Evolutionary conservation across 2,113 vertebrate genomes (phyloP).

Genomic region (Lagopus leucura): DNA sequence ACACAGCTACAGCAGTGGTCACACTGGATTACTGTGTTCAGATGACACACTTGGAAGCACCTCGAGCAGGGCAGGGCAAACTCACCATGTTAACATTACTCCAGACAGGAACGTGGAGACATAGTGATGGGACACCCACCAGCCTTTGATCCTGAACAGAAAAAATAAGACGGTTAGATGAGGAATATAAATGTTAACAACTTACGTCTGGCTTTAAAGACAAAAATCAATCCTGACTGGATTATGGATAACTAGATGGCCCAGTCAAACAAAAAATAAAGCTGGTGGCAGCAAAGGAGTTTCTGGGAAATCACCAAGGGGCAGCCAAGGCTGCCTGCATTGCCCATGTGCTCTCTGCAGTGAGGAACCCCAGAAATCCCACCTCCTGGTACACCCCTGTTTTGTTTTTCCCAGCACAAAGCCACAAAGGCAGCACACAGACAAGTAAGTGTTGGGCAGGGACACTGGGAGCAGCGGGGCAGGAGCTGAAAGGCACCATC

Average conservation of each 20-base stretch:
- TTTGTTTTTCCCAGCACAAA: too few species aligned
- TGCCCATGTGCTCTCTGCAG: neutral
- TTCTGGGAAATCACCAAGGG: neutral
- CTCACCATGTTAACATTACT: slow-evolving; percentile 98
- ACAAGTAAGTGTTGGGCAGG: neutral
- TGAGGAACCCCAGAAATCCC: neutral
- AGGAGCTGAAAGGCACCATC: neutral
- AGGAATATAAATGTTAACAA: neutral
- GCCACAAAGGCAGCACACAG: neutral
- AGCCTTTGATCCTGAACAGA: slow-evolving; percentile 91
- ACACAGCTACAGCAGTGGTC: too few species aligned
- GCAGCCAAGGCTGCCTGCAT: neutral
- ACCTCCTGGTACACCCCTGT: too few species aligned
- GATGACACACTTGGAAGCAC: neutral
- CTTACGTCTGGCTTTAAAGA: neutral
- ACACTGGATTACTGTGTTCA: neutral
- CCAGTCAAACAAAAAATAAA: neutral
- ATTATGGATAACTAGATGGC: neutral
- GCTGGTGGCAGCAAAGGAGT: neutral
- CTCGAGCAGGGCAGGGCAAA: neutral
- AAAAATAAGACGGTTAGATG: neutral
- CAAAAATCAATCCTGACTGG: neutral
- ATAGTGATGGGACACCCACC: slow-evolving; percentile 99
- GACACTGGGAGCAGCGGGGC: neutral
- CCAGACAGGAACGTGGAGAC: slow-evolving; percentile 96